Conservation (phyloP, 2,113 vertebrate genomes). For the Hemiprocne comata region DNA sequence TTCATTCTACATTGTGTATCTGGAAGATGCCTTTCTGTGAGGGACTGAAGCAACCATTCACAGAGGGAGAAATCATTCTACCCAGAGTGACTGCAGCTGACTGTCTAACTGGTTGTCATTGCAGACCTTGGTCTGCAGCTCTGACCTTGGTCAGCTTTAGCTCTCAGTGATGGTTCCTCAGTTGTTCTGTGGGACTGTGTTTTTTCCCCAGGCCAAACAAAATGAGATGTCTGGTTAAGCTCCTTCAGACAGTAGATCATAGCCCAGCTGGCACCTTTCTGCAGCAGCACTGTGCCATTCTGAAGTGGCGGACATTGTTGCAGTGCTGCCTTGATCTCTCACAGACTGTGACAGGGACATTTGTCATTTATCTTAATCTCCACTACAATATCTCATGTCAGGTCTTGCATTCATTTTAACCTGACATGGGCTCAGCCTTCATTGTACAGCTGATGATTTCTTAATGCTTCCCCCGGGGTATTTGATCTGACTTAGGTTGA, state of each 20-base stretch:
- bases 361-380: neutral
- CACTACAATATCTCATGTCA: rapidly evolving
- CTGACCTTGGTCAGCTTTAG: too few species aligned
- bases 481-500: neutral
- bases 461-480: neutral
- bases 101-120: neutral
- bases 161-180: neutral
- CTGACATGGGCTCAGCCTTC: neutral
- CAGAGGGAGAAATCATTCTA: neutral
- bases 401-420: neutral
- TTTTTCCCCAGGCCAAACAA: neutral
- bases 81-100: neutral
- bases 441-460: neutral
- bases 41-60: neutral
- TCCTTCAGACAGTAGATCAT: neutral
- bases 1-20: neutral
- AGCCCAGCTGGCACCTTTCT: neutral
- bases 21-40: neutral
- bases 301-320: neutral
- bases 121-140: neutral
- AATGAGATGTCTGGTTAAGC: neutral
- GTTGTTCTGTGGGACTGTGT: neutral
- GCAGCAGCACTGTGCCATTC: rapidly evolving
- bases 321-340: neutral
- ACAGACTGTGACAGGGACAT: neutral